A percentile compares a stretch with the other conserved stretches of the same genome.
phyloP scores from a whole-genome alignment of 2,797 vertebrate species.

The Sebastolobus altivelis region DNA sequence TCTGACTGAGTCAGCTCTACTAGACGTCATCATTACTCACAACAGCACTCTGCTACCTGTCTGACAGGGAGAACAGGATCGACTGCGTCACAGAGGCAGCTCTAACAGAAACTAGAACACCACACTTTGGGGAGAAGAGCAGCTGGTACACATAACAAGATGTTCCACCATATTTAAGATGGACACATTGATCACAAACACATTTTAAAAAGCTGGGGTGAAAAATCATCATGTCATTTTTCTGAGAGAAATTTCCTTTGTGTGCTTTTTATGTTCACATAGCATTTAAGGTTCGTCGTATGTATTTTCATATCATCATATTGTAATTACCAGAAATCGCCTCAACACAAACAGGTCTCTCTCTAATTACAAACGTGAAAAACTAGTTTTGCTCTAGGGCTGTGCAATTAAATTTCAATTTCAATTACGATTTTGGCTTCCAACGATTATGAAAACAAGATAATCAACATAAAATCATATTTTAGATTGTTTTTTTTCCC shows the following conservation, averaged over 20 bases:
- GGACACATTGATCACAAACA: neutral
- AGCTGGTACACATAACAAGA: neutral
- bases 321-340: neutral
- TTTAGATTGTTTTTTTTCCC: no score
- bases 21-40: slow-evolving; percentile 42
- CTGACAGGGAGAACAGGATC: slow-evolving; percentile 68
- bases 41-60: slow-evolving; percentile 45
- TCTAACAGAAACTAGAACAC: slow-evolving; percentile 45
- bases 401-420: neutral
- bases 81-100: slow-evolving; percentile 3
- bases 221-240: neutral
- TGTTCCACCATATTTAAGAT: slow-evolving; percentile 8
- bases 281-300: neutral
- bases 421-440: no score
- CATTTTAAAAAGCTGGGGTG: neutral
- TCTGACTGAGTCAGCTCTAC: slow-evolving; percentile 53
- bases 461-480: no score
- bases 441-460: no score
- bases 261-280: neutral
- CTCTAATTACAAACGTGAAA: neutral
- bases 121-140: slow-evolving; percentile 9
- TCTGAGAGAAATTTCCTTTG: slow-evolving; percentile 10
- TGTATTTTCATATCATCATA: neutral
- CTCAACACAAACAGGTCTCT: neutral
- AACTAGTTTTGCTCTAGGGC: neutral